phyloP scores from a whole-genome alignment of 2,888 invertebrate species.

The Panopea generosa region DNA sequence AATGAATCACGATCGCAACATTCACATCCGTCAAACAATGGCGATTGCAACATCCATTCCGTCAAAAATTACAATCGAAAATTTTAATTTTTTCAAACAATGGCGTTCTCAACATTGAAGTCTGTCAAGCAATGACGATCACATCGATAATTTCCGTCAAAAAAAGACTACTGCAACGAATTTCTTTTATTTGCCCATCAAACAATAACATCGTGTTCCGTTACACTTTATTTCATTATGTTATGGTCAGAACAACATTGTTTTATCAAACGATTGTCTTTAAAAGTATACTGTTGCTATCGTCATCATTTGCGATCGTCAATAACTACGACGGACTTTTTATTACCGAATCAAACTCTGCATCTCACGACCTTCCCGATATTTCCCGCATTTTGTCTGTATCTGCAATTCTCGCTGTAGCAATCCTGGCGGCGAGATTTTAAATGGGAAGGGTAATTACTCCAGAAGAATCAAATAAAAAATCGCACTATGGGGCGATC shows the following conservation, averaged over 20 bases:
- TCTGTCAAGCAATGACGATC: conserved; percentile 3
- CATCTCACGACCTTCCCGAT: neutral
- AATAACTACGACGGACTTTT: neutral
- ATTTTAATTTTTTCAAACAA: conserved; percentile 1
- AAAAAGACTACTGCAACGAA: neutral
- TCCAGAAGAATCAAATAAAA: neutral
- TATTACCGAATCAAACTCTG: neutral
- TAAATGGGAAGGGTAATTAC: neutral
- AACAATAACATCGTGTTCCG: neutral
- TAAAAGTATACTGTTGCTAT: neutral
- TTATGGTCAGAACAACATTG: neutral
- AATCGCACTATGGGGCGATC: conserved; percentile 4
- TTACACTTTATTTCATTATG: neutral
- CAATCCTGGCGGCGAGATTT: neutral
- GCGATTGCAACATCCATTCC: neutral
- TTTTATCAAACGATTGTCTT: neutral
- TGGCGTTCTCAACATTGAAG: conserved; percentile 2
- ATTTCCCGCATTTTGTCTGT: neutral
- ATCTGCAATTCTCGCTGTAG: neutral
- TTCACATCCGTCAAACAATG: neutral
- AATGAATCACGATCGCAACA: neutral
- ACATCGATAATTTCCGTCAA: conserved; percentile 1
- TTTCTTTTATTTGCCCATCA: neutral
- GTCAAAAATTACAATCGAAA: conserved; percentile 4
- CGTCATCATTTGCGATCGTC: neutral